These are phyloP conservation scores for Nettapus auritus DNA, from an alignment of 2,113 vertebrate species.

Conservation along the genomic window DNA sequence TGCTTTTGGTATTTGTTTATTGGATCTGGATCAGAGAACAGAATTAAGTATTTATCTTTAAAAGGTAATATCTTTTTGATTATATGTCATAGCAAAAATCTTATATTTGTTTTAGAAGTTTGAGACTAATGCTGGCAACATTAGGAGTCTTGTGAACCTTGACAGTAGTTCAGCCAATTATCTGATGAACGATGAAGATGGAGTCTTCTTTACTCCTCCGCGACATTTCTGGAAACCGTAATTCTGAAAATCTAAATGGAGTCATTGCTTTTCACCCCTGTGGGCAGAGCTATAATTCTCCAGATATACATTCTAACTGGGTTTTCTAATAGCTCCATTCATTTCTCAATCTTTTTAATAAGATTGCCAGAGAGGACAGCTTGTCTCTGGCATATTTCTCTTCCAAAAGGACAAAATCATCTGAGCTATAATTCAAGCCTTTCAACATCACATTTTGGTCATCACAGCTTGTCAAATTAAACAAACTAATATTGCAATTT, in stretches of 20 bases:
- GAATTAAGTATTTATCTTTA: slow-evolving; percentile 50
- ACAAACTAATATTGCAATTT: slow-evolving; percentile 43
- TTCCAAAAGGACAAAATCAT: slow-evolving; percentile 48
- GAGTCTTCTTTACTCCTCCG: background rate
- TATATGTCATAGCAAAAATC: slow-evolving; percentile 53
- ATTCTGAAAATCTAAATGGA: slow-evolving; percentile 54
- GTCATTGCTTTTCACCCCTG: slow-evolving; percentile 13
- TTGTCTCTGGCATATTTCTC: slow-evolving; percentile 31
- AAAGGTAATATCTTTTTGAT: slow-evolving; percentile 67
- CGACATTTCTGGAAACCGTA: background rate
- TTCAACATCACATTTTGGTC: background rate
- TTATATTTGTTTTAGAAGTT: slow-evolving; percentile 51
- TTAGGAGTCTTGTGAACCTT: slow-evolving; percentile 25
- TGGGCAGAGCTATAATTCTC: slow-evolving; percentile 51
- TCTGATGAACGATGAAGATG: slow-evolving; percentile 24
- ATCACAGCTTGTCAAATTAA: slow-evolving; percentile 52
- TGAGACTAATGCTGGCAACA: slow-evolving; percentile 46
- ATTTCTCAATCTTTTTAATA: slow-evolving; percentile 61
- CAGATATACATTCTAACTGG: slow-evolving; percentile 28
- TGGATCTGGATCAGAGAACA: slow-evolving; percentile 40
- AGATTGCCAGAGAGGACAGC: slow-evolving; percentile 42
- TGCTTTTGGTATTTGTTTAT: slow-evolving; percentile 53
- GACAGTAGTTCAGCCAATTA: slow-evolving; percentile 65
- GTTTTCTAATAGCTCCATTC: slow-evolving; percentile 33
- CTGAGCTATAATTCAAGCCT: slow-evolving; percentile 27